Evolutionary conservation across 2,113 vertebrate species (phyloP).

Genomic region (Desmodus rotundus): DNA sequence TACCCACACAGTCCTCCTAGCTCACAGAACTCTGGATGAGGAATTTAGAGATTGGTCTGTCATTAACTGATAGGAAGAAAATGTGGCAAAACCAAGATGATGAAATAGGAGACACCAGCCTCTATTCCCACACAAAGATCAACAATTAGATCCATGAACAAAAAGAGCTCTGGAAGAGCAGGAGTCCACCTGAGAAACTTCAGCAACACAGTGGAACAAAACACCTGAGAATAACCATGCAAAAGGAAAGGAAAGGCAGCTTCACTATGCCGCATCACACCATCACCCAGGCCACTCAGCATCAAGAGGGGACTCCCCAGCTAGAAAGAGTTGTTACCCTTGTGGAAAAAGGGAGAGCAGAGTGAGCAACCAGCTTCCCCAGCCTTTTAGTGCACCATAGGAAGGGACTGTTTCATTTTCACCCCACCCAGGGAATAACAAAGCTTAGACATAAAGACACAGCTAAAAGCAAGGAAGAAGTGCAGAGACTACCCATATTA

Average conservation of each 20-base stretch:
- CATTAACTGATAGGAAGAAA: not conserved
- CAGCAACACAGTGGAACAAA: not conserved
- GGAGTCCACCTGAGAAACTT: not conserved
- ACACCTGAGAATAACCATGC: not conserved
- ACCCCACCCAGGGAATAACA: not conserved
- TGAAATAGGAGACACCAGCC: not conserved
- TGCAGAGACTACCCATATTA: not conserved
- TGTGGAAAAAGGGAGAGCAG: not conserved
- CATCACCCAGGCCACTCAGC: not conserved
- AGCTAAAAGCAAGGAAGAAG: not conserved
- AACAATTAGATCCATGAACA: not conserved
- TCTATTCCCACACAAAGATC: not conserved
- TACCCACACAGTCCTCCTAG: not conserved
- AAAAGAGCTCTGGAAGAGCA: not conserved
- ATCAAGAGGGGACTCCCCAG: not conserved
- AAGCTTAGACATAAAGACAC: not conserved
- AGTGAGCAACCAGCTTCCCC: not conserved
- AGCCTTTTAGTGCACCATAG: too few species aligned
- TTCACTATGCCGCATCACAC: not conserved
- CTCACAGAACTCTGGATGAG: not conserved
- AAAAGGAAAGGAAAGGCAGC: not conserved
- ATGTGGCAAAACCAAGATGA: not conserved
- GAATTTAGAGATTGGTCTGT: not conserved
- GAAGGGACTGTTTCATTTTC: not conserved
- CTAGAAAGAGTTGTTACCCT: not conserved